A percentile compares a stretch with the other conserved stretches of the same genome.
phyloP scores from a whole-genome alignment of 1,140 invertebrate genomes.

The Maconellicoccus hirsutus region DNA sequence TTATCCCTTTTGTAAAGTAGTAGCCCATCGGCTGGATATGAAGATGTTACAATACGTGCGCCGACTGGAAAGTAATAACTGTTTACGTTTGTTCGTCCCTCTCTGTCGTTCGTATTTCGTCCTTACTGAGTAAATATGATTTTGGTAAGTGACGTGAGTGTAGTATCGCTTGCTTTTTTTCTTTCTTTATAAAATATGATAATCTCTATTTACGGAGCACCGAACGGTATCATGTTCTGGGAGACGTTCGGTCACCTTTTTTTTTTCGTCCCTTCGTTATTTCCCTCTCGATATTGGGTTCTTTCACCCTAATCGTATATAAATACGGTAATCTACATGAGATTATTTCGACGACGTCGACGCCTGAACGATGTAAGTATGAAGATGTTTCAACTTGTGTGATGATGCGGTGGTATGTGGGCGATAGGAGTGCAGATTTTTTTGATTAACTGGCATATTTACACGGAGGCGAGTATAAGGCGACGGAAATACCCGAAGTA shows the following conservation, averaged over 20 bases:
- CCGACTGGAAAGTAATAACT: not conserved
- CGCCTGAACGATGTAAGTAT: not conserved
- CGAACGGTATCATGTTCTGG: not conserved
- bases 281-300: no score
- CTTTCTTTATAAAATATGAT: not conserved
- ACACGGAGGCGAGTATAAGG: no score
- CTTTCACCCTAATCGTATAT: no score
- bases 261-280: no score
- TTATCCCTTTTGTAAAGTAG: slow-evolving; percentile 9
- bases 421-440: no score
- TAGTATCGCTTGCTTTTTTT: no score
- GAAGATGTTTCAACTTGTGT: no score
- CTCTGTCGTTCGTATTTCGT: no score
- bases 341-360: not conserved
- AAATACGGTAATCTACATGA: no score
- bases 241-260: not conserved
- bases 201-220: not conserved
- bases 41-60: not conserved
- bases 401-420: no score
- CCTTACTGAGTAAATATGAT: slow-evolving; percentile 2
- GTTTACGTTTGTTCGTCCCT: not conserved
- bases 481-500: no score
- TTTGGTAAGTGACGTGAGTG: not conserved
- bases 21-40: slow-evolving; percentile 5
- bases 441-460: no score